Evolutionary conservation across 2,888 invertebrate species (phyloP).

Genomic region (Rhagonycha fulva): DNA sequence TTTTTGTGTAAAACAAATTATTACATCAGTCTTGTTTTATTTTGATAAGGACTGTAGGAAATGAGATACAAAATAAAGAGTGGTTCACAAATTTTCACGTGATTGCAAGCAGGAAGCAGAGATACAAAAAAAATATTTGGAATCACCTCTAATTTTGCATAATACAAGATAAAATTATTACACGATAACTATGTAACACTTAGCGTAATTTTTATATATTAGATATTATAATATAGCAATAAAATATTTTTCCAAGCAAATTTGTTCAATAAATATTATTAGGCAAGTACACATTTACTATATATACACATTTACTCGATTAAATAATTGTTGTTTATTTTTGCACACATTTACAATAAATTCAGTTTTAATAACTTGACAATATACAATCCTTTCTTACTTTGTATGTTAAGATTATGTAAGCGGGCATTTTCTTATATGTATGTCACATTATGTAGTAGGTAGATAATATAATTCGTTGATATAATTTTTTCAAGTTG

Average conservation of each 20-base stretch:
- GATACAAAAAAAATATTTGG: not conserved
- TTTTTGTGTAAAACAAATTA: slow-evolving; percentile 35
- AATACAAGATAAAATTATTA: slow-evolving; percentile 14
- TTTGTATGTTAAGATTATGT: not conserved
- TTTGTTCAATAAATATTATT: slow-evolving; percentile 18
- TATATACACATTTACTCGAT: slow-evolving; percentile 25
- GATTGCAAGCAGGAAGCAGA: not conserved
- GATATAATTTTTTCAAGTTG: not conserved
- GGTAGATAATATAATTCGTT: not conserved
- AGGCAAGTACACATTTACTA: slow-evolving; percentile 18
- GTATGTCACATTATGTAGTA: not conserved
- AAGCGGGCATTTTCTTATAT: not conserved
- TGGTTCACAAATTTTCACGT: not conserved
- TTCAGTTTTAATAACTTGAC: slow-evolving; percentile 1
- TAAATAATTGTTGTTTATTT: slow-evolving; percentile 19
- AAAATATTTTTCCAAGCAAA: slow-evolving; percentile 28
- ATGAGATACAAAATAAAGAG: slow-evolving; percentile 3
- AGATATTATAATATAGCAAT: slow-evolving; percentile 23
- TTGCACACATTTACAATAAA: slow-evolving; percentile 2
- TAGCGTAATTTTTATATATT: slow-evolving; percentile 17
- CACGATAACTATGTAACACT: slow-evolving; percentile 25
- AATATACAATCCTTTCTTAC: slow-evolving; percentile 1
- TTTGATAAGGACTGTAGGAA: slow-evolving; percentile 22
- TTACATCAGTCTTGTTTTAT: slow-evolving; percentile 53
- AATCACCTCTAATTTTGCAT: not conserved